A percentile compares a stretch with the other conserved stretches of the same genome.
Evolutionary conservation across 2,888 invertebrate genomes (phyloP).

Genomic region (Dyspetes luteomarginatus): DNA sequence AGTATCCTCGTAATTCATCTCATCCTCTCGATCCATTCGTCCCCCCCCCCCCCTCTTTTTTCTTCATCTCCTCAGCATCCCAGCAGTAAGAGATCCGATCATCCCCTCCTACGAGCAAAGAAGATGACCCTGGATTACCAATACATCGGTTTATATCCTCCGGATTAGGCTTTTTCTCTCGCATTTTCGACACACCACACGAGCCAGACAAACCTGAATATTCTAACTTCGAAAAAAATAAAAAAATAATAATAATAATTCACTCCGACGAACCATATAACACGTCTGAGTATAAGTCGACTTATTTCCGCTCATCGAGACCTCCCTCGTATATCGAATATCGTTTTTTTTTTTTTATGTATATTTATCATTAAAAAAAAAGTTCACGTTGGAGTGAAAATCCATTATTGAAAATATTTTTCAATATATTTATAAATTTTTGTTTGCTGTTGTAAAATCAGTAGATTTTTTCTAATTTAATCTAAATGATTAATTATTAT

Average conservation of each 20-base stretch:
- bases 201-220: too few relatives aligned
- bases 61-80: conserved; percentile 7
- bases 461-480: too few relatives aligned
- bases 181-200: not conserved
- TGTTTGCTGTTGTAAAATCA: too few relatives aligned
- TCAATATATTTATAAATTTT: too few relatives aligned
- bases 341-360: too few relatives aligned
- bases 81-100: conserved; percentile 53
- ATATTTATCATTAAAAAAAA: not conserved
- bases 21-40: conserved; percentile 34
- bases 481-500: too few relatives aligned
- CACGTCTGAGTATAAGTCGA: conserved; percentile 38
- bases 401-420: too few relatives aligned
- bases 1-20: conserved; percentile 41
- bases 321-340: conserved; percentile 32
- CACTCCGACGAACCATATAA: conserved; percentile 39
- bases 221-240: not conserved
- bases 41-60: not conserved
- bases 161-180: conserved; percentile 32
- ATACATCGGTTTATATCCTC: conserved; percentile 57
- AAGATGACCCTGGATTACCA: conserved; percentile 63
- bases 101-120: conserved; percentile 51
- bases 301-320: conserved; percentile 38
- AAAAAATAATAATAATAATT: too few relatives aligned
- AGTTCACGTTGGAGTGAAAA: not conserved